Conservation (phyloP, 2,888 invertebrate genomes). For the Papilio elwesi region DNA sequence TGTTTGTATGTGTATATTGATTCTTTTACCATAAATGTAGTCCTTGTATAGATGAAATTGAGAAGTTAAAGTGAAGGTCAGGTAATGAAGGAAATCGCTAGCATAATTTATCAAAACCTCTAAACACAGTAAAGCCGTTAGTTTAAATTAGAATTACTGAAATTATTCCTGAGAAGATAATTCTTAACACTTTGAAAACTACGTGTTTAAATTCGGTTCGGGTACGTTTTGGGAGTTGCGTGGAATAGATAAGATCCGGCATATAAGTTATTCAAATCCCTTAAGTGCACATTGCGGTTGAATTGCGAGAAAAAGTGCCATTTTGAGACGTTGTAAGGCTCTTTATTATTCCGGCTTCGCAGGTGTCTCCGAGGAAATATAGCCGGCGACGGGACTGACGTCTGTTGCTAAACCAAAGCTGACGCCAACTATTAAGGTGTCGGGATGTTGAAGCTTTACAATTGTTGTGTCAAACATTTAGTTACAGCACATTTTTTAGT, state of each 20-base stretch:
- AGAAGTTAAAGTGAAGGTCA: no score
- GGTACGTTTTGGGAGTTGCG: constrained; percentile 69
- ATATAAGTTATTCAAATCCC: constrained; percentile 84
- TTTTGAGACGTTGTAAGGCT: constrained; percentile 81
- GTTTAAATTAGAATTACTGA: background rate
- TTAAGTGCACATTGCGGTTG: constrained; percentile 83
- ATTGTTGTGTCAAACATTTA: background rate
- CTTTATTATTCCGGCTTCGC: constrained; percentile 81
- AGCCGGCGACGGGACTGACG: constrained; percentile 65
- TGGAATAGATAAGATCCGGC: constrained; percentile 77
- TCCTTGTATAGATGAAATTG: no score
- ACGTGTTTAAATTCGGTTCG: constrained; percentile 62
- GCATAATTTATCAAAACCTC: background rate
- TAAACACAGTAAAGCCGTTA: background rate
- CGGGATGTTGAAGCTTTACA: constrained; percentile 22
- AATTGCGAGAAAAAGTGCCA: constrained; percentile 82
- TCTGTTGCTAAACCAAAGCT: constrained; percentile 48
- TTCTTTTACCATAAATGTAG: no score
- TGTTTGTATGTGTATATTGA: no score
- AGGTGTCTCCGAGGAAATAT: constrained; percentile 78
- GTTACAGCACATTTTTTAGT: background rate
- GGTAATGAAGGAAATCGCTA: no score
- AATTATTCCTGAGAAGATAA: background rate
- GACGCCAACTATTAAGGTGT: constrained; percentile 35
- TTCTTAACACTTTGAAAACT: constrained; percentile 53